Evolutionary conservation across 2,113 vertebrate species (phyloP).

Genomic region (Donacobius atricapilla): DNA sequence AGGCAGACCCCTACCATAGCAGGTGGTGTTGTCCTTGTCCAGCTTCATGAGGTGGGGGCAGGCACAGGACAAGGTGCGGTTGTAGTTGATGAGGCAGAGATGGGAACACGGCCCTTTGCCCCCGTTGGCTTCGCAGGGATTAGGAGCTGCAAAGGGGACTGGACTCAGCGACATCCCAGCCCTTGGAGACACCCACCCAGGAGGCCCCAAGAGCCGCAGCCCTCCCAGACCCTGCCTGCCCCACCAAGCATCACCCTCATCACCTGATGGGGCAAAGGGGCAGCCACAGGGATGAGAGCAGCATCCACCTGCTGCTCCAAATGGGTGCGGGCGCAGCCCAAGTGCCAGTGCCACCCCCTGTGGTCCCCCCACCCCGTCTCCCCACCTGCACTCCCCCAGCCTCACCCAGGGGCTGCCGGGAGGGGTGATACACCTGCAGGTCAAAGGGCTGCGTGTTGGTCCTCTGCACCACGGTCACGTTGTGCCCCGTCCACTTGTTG

Average conservation of each 20-base stretch:
- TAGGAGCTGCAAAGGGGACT: conserved; percentile 77
- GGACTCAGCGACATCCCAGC: not conserved
- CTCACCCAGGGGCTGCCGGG: conserved; percentile 91
- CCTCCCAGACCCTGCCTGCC: not conserved
- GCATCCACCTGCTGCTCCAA: not conserved
- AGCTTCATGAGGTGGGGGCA: conserved; percentile 98
- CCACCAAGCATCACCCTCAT: not conserved
- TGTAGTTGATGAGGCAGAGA: conserved; percentile 96
- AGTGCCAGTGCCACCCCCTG: accelerated
- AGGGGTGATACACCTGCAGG: conserved; percentile 96
- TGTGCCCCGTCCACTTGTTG: conserved; percentile 97
- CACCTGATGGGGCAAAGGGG: not conserved
- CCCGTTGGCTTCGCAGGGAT: conserved; percentile 86
- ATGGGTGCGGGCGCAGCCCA: accelerated
- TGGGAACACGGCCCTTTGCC: conserved; percentile 92
- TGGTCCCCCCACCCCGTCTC: accelerated
- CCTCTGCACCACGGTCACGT: conserved; percentile 93
- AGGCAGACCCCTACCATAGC: conserved; percentile 79
- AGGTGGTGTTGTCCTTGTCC: conserved; percentile 85
- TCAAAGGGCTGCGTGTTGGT: conserved; percentile 98
- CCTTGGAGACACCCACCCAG: too few relatives aligned
- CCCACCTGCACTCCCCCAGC: accelerated
- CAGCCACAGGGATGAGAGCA: not conserved
- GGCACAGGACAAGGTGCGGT: conserved; percentile 90
- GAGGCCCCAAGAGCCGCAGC: not conserved